Base-by-base conservation (phyloP, 2,113 vertebrate species). In the Vanacampus margaritifer region DNA sequence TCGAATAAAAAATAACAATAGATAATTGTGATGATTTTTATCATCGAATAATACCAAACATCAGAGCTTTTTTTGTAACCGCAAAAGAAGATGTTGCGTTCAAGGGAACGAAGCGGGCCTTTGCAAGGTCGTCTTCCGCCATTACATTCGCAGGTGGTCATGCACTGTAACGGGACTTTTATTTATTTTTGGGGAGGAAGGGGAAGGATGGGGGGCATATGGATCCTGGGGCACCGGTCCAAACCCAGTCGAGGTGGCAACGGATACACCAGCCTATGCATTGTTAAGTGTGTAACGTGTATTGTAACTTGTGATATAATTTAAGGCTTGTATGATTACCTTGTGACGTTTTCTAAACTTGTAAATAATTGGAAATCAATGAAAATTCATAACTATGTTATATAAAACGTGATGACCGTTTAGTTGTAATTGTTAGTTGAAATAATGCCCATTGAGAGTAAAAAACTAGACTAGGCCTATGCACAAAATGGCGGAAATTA, bases 191-290 rank as follows among this genome's bases (percentile, higher is more conserved):
- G 2, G 19, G 46, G 16, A 10, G 19, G 3, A 2, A 16, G 43
- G 37, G n/a, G n/a, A n/a, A 32, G 28, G 39, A 12, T 13, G 9
- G 45, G 45, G 1, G 45, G 17, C 89, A 91, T 91, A 91, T 89
- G 88, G 88, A 87, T 86, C 83, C 74, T 72, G 78, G 81, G 88
- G 88, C 85, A 86, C 67, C 65, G 79, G 83, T 46, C 43, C 43
- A 46, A 46, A 90, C 85, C 89, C 90, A 85, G 83, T 72, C 65
- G 78, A 81, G 87, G 77, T 81, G 84, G 67, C 70, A 87, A 83
- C 84, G 78, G 72, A 80, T 78, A 81, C 86, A 12, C n/a, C 21
- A n/a, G 21, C 9, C 3, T 23, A 21, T 51, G 8, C 10, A 23
- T 51, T 51, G 8, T 23, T 23, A 23, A 17, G 5, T 46, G 43